These are phyloP conservation scores for Aviceda subcristata DNA, from an alignment of 2,113 vertebrate species.

Conservation along the genomic window DNA sequence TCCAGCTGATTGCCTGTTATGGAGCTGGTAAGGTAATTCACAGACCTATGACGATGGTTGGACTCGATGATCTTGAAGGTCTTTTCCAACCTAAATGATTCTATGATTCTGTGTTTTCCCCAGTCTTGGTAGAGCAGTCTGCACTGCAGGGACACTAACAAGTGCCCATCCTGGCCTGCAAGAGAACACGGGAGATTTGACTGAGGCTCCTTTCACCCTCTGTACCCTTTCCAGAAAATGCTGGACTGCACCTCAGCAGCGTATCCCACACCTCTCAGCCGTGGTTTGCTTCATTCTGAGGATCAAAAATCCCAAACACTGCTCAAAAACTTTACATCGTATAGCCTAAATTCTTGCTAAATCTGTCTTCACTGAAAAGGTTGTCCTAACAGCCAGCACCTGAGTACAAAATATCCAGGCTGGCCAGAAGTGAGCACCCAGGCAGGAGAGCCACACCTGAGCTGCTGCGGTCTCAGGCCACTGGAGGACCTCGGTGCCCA, in stretches of 20 bases:
- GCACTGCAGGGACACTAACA: not conserved
- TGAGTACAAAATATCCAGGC: not conserved
- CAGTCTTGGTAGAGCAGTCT: not conserved
- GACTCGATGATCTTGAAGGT: too few species aligned
- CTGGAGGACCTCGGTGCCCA: not conserved
- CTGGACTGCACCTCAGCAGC: not conserved
- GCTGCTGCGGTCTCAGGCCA: not conserved
- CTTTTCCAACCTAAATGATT: too few species aligned
- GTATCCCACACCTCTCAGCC: not conserved
- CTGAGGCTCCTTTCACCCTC: not conserved
- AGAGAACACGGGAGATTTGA: not conserved
- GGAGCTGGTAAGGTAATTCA: not conserved
- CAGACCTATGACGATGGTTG: not conserved
- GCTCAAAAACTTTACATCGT: not conserved
- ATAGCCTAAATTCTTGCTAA: not conserved
- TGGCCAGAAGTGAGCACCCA: not conserved
- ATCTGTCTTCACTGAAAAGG: not conserved
- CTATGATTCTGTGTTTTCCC: not conserved
- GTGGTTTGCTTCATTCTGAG: not conserved
- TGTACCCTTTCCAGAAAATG: not conserved
- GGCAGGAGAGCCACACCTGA: not conserved
- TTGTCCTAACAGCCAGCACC: not conserved
- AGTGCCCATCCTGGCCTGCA: not conserved
- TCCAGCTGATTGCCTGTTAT: not conserved
- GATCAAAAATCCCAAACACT: not conserved